Evolutionary conservation across 2,888 invertebrate genomes (phyloP), one percentile per base, ranked within the genome.

Genomic region (Pheosia gnoma): DNA sequence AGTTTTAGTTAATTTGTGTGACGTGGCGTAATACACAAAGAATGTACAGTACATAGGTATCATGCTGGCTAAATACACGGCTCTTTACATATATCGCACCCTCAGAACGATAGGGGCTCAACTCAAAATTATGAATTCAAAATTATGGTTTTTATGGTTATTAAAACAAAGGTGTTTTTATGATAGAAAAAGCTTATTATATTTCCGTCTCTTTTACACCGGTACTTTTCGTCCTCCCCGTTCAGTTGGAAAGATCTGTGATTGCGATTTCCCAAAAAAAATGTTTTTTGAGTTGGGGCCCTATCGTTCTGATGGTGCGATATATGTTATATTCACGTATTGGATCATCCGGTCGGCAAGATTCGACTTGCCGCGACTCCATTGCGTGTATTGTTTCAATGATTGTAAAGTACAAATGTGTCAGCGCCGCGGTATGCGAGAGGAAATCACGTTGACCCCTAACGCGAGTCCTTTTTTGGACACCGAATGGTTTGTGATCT

Each of bases 401-500:
- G 84, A 85, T 88, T 88, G 82, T 85, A 85, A 85, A 78, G 83
- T 80, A 74, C 77, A 81, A 81, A 81, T 90, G 87, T 89, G 89
- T 91, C 90, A 90, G 84, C 83, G 80, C 78, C 84, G 85, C 74
- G 91, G 90, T 87, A 92, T 91, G 91, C 87, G 84, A 87, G 87
- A 88, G 89, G 90, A 90, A 87, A 90, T 88, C 87, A 87, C 87
- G 86, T 84, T 90, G 91, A 91, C 89, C 90, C 87, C 86, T 88
- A 87, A 85, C 82, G 73, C 78, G 79, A 81, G 80, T 84, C 91
- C 90, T 88, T 90, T 89, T 91, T 88, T 78, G 88, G 89, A 71
- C 74, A 77, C 79, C 82, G 82, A 74, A 84, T 84, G 82, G 83
- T 83, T 77, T 80, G 80, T 80, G 80, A 85, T 87, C 84, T 81